phyloP scores from a whole-genome alignment of 1,140 invertebrate genomes.

The Thalassaphorura encarpata region DNA sequence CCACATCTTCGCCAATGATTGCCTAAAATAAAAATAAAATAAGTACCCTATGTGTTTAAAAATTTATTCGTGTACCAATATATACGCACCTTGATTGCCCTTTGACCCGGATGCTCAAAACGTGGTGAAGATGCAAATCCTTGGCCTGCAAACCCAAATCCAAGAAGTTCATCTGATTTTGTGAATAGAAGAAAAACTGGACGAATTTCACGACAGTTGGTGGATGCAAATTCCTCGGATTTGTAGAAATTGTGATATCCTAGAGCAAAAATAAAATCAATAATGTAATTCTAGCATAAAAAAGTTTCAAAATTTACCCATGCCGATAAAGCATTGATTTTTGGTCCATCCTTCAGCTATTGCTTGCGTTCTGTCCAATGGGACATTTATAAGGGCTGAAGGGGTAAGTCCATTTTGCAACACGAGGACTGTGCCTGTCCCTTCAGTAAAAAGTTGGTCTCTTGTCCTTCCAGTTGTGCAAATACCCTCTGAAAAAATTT shows the following conservation, averaged over 20 bases:
- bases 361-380: conserved; percentile 6
- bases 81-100: conserved; percentile 14
- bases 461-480: conserved; percentile 8
- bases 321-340: conserved; percentile 15
- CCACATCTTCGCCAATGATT: not conserved
- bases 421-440: conserved; percentile 5
- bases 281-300: not conserved
- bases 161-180: conserved; percentile 4
- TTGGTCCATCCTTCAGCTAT: conserved; percentile 5
- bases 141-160: conserved; percentile 10
- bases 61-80: not conserved
- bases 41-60: not conserved
- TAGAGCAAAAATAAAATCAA: not conserved
- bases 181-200: conserved; percentile 14
- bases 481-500: conserved; percentile 7
- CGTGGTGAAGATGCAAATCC: not conserved
- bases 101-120: conserved; percentile 18
- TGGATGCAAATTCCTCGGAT: not conserved
- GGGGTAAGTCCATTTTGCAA: conserved; percentile 16
- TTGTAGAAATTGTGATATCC: conserved; percentile 18
- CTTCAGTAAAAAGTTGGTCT: not conserved
- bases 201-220: conserved; percentile 7
- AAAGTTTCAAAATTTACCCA: conserved; percentile 6
- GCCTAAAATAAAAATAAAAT: not conserved
- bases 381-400: conserved; percentile 5